Percentiles rank a stretch among this genome's conserved stretches.
Evolutionary conservation across 2,797 vertebrate genomes (phyloP).

Genomic region (Poecilia gillii): DNA sequence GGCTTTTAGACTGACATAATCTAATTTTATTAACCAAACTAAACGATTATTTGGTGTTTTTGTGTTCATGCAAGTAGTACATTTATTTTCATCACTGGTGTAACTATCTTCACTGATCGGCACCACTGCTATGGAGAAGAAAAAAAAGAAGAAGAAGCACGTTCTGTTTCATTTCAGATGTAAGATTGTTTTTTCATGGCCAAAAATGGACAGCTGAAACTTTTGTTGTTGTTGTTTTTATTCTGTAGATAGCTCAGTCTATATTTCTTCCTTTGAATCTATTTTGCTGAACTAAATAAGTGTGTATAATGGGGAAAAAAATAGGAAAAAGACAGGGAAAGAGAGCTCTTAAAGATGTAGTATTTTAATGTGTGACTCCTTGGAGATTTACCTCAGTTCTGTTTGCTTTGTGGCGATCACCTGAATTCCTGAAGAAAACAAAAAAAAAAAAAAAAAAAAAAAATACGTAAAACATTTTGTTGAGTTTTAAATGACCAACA

Average conservation of each 20-base stretch:
- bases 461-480: constrained; percentile 28
- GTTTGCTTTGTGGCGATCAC: constrained; percentile 72
- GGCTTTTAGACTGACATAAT: constrained; percentile 66
- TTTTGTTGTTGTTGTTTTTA: constrained; percentile 25
- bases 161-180: constrained; percentile 49
- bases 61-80: constrained; percentile 76
- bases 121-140: constrained; percentile 69
- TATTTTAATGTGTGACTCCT: constrained; percentile 60
- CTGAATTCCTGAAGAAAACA: constrained; percentile 34
- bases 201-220: constrained; percentile 58
- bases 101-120: constrained; percentile 72
- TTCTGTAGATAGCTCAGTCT: constrained; percentile 58
- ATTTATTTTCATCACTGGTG: constrained; percentile 70
- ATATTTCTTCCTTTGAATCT: constrained; percentile 48
- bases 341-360: constrained; percentile 64
- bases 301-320: constrained; percentile 66
- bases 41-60: constrained; percentile 71
- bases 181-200: constrained; percentile 49
- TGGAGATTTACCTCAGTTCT: constrained; percentile 75
- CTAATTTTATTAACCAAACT: constrained; percentile 82
- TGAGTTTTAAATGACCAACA: constrained; percentile 47
- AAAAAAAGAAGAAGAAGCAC: constrained; percentile 36
- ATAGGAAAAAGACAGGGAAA: constrained; percentile 78
- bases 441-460: constrained; percentile 9
- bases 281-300: constrained; percentile 65